Evolutionary conservation across 2,888 invertebrate species (phyloP), one percentile per base, ranked within the genome.

Genomic region (Chrysolina oricalcia): DNA sequence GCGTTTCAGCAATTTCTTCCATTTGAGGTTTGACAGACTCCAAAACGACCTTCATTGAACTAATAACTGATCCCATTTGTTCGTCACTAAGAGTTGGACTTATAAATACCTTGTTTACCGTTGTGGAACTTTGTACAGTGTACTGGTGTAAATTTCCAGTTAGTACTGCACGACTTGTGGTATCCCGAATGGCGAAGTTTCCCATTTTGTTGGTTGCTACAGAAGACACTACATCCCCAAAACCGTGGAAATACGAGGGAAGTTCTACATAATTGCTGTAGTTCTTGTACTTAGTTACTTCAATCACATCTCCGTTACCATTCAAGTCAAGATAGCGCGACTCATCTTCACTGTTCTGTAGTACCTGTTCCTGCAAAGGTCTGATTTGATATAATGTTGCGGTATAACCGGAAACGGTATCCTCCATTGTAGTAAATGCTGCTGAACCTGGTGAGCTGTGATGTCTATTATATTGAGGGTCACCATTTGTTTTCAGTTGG

Each of bases 351-450:
- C 46, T 62, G 41, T 89, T 89, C 71, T 92, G 89, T 63, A 92
- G 87, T 85, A 91, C 88, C 84, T 91, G 90, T 27, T 91, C 88
- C 8, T 92, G 90, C 68, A 93, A 87, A 11, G 92, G 92, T 17
- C 91, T 90, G 62, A 94, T 90, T 65, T 93, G 91, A 87, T 95
- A 95, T 21, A 92, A 84, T 19, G 93, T 93, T 83, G 94, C 93
- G 81, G 93, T 93, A 86, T 92, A 91, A 65, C 95, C 95, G 64
- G 92, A 92, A 35, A 94, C 92, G 53, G 94, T 92, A 80, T 92
- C 91, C 88, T 95, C 94, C 93, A 94, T 93, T 78, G 92, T 92
- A 80, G 91, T 92, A 89, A 91, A 94, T 64, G 91, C 89, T 6
- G 92, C 93, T 81, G 90, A 91, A 35, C 90, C 6, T 35, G 35